Conservation (phyloP, 1,140 invertebrate species). For the Diorhabda elongata region DNA sequence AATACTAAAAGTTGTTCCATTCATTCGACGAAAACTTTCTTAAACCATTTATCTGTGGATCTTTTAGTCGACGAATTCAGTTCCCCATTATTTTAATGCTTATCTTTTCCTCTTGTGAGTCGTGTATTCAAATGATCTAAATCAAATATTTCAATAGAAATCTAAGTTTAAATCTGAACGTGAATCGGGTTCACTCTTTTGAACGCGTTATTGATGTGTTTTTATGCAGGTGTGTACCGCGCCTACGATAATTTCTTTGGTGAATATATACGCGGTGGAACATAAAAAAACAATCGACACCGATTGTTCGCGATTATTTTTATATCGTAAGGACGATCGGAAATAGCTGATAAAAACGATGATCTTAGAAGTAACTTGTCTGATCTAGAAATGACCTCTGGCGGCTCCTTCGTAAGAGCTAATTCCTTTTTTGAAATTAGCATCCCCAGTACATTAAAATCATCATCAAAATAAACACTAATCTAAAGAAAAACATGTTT, state of each 20-base stretch:
- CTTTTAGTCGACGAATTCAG: conserved; percentile 9
- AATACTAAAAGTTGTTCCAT: conserved; percentile 9
- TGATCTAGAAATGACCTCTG: too few relatives aligned
- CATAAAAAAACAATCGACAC: neutral
- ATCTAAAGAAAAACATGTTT: too few relatives aligned
- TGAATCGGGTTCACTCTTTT: conserved; percentile 6
- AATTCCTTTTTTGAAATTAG: too few relatives aligned
- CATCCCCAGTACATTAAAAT: too few relatives aligned
- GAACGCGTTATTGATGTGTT: conserved; percentile 13
- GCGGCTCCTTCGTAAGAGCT: too few relatives aligned
- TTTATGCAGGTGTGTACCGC: conserved; percentile 15
- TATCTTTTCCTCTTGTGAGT: conserved; percentile 4
- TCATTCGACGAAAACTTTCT: conserved; percentile 10
- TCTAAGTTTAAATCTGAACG: conserved; percentile 20
- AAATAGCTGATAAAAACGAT: too few relatives aligned
- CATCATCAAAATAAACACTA: too few relatives aligned
- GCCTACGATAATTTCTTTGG: conserved; percentile 7
- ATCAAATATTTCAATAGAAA: conserved; percentile 21
- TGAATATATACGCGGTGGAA: neutral
- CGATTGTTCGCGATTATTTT: too few relatives aligned
- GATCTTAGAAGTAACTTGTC: too few relatives aligned
- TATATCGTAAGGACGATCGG: too few relatives aligned
- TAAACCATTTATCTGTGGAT: conserved; percentile 18
- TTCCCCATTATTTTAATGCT: conserved; percentile 13
- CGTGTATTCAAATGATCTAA: conserved; percentile 20